phyloP scores from a whole-genome alignment of 1,140 invertebrate species.

The Drosophila pruinosa region DNA sequence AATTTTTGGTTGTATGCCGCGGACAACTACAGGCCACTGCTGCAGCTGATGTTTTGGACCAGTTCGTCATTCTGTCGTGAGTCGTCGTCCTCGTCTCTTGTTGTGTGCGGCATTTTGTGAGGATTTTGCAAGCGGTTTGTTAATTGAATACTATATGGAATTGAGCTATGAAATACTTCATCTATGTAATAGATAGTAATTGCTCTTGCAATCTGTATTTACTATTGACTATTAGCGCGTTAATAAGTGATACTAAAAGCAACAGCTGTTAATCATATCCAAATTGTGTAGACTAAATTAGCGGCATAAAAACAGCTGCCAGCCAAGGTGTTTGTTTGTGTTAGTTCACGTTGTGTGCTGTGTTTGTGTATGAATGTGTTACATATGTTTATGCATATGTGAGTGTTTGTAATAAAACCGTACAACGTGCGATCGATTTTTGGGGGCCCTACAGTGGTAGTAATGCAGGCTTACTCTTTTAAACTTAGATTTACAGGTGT shows the following conservation, averaged over 20 bases:
- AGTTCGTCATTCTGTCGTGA: constrained; percentile 62
- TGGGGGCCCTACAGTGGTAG: constrained; percentile 35
- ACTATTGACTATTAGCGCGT: constrained; percentile 2
- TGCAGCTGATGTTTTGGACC: constrained; percentile 64
- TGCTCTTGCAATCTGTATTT: not conserved
- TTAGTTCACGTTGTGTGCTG: constrained; percentile 2
- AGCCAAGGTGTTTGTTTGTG: constrained; percentile 16
- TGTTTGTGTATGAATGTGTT: constrained; percentile 9
- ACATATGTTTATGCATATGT: constrained; percentile 14
- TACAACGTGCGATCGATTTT: constrained; percentile 73
- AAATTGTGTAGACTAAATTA: constrained; percentile 12
- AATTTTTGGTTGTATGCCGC: constrained; percentile 38
- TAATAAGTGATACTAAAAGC: constrained; percentile 2
- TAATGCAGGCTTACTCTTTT: constrained; percentile 21
- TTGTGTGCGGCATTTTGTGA: constrained; percentile 50
- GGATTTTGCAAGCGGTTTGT: constrained; percentile 27
- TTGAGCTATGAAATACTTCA: not conserved
- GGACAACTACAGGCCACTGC: constrained; percentile 43
- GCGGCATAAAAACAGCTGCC: constrained; percentile 58
- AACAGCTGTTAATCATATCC: constrained; percentile 36
- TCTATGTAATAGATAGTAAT: not conserved
- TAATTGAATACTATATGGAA: constrained; percentile 39
- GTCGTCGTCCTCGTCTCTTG: constrained; percentile 57
- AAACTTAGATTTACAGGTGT: too few relatives aligned
- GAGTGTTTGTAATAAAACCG: constrained; percentile 48